These are phyloP conservation scores for Hylia prasina DNA, from an alignment of 2,113 vertebrate genomes.

Conservation along the genomic window DNA sequence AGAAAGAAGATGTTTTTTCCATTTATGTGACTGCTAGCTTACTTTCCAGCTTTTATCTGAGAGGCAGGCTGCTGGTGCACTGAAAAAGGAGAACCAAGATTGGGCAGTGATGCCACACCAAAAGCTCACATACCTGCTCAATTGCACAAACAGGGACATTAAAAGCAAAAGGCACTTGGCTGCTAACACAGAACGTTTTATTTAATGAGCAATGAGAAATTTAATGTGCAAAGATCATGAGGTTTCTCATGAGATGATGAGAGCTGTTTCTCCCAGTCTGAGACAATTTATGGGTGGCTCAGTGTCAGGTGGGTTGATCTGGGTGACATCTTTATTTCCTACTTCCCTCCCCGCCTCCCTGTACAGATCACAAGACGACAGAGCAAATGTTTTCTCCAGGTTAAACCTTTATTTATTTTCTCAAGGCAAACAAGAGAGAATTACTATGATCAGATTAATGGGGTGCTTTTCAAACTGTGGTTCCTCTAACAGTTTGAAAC, in stretches of 20 bases:
- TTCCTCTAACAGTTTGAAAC: not conserved
- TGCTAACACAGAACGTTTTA: not conserved
- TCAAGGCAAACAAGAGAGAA: not conserved
- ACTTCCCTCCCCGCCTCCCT: not conserved
- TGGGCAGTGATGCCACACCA: not conserved
- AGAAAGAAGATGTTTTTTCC: not conserved
- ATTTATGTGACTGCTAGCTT: not conserved
- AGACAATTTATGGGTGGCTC: not conserved
- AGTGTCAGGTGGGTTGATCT: not conserved
- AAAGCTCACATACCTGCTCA: not conserved
- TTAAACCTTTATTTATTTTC: constrained; percentile 34
- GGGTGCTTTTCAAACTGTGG: not conserved
- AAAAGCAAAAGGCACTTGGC: not conserved
- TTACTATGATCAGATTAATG: not conserved
- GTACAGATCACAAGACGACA: not conserved
- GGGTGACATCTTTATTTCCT: not conserved
- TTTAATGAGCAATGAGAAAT: not conserved
- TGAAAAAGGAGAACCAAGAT: not conserved
- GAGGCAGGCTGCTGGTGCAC: not conserved
- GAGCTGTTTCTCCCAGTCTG: not conserved
- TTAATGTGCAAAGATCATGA: not conserved
- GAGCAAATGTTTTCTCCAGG: not conserved
- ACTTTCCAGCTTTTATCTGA: not conserved
- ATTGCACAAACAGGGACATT: not conserved
- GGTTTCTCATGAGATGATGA: not conserved